Evolutionary conservation across 2,888 invertebrate genomes (phyloP).

Genomic region (Ephialtes manifestator): DNA sequence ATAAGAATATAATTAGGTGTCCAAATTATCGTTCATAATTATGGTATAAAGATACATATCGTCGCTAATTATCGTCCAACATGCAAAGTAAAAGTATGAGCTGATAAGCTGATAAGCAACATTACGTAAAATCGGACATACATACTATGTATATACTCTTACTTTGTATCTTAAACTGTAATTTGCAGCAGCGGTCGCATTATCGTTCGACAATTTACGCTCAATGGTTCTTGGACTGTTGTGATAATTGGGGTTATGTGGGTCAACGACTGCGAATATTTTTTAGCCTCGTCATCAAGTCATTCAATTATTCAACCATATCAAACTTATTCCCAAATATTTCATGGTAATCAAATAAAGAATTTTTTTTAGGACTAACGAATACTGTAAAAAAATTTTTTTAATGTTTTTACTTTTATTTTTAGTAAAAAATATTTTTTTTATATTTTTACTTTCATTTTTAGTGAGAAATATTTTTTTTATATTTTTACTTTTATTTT

Average conservation of each 20-base stretch:
- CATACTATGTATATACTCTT: not conserved
- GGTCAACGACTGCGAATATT: not conserved
- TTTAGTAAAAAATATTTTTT: too few species aligned
- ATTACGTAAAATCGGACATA: not conserved
- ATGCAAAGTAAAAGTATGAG: not conserved
- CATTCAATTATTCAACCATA: not conserved
- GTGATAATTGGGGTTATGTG: not conserved
- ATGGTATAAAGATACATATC: not conserved
- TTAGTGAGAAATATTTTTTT: too few species aligned
- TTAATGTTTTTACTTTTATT: too few species aligned
- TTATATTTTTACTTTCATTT: too few species aligned
- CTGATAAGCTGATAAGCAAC: not conserved
- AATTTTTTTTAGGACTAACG: too few species aligned
- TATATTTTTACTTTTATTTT: too few species aligned
- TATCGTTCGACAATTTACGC: not conserved
- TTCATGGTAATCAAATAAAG: not conserved
- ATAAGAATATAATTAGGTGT: slow-evolving; percentile 26
- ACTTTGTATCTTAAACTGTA: not conserved
- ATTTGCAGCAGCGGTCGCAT: not conserved
- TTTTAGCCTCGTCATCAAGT: not conserved
- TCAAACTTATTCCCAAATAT: not conserved
- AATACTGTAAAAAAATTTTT: too few species aligned
- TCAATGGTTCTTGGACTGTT: not conserved
- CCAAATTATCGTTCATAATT: slow-evolving; percentile 35
- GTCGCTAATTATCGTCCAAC: not conserved